Percentiles rank a stretch among this genome's conserved stretches.
Conservation (phyloP, 2,797 vertebrate species). For the Gallinago stenura region DNA sequence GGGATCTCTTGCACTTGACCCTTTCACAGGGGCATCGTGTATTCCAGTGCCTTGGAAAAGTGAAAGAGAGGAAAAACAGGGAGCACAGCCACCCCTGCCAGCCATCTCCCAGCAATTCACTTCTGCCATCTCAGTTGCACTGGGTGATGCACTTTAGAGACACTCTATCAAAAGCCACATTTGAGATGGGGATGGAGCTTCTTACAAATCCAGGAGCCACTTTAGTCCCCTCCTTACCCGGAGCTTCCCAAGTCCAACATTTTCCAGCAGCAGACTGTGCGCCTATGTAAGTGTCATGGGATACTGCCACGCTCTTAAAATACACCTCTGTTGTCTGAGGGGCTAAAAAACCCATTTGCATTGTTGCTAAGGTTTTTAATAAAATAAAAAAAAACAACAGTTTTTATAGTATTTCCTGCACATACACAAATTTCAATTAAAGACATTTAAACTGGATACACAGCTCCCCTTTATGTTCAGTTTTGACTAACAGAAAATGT, state of each 20-base stretch:
- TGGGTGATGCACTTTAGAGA: background rate
- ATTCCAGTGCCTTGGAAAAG: background rate
- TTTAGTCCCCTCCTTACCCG: background rate
- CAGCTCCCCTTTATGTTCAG: background rate
- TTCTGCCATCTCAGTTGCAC: background rate
- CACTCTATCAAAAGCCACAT: background rate
- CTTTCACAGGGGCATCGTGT: background rate
- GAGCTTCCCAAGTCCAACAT: background rate
- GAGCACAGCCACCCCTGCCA: rapidly evolving
- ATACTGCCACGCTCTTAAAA: slow-evolving; percentile 48
- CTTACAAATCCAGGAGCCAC: background rate
- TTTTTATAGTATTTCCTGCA: background rate
- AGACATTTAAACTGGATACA: background rate
- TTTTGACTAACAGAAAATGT: background rate
- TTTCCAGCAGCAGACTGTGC: background rate
- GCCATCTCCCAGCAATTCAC: background rate
- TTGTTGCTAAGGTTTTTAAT: background rate
- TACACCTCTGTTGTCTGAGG: background rate
- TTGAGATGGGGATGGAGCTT: background rate
- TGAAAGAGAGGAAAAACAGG: background rate
- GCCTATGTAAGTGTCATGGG: background rate
- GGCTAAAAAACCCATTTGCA: background rate
- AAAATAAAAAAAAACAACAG: background rate
- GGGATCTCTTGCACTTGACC: background rate
- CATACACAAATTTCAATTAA: background rate